Conservation (phyloP, 2,113 vertebrate genomes). For the Psettodes erumei region DNA sequence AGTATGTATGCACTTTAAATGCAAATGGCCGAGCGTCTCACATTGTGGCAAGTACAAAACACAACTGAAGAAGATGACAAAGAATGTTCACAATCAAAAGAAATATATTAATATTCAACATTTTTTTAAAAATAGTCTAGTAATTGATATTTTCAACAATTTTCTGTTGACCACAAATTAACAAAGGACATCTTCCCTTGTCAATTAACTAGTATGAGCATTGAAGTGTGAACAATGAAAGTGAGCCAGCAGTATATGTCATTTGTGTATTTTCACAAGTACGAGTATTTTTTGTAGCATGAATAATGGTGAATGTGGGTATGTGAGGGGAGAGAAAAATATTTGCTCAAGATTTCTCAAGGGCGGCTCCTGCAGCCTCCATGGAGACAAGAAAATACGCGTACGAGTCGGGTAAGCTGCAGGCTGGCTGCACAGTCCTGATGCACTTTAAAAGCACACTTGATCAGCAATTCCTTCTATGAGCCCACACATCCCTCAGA, state of each 20-base stretch:
- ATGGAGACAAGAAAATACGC: constrained; percentile 27
- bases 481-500: constrained; percentile 51
- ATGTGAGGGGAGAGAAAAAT: constrained; percentile 7
- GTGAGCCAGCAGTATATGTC: constrained; percentile 15
- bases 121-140: constrained; percentile 11
- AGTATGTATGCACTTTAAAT: constrained; percentile 69
- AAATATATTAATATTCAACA: constrained; percentile 9
- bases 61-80: background rate
- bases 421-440: constrained; percentile 29
- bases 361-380: constrained; percentile 37
- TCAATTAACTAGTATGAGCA: constrained; percentile 3
- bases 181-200: background rate
- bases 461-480: constrained; percentile 69
- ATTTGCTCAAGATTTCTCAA: constrained; percentile 54
- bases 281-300: constrained; percentile 20
- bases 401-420: constrained; percentile 13
- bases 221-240: background rate
- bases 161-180: constrained; percentile 2
- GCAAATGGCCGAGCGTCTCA: constrained; percentile 54
- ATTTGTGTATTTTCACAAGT: background rate
- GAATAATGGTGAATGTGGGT: constrained; percentile 35
- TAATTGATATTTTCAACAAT: background rate
- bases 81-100: constrained; percentile 15
- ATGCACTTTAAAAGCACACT: constrained; percentile 64
- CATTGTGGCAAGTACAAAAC: constrained; percentile 17